Evolutionary conservation across 1,140 invertebrate species (phyloP), one percentile per base, ranked within the genome.

Genomic region (Diuraphis noxia): DNA sequence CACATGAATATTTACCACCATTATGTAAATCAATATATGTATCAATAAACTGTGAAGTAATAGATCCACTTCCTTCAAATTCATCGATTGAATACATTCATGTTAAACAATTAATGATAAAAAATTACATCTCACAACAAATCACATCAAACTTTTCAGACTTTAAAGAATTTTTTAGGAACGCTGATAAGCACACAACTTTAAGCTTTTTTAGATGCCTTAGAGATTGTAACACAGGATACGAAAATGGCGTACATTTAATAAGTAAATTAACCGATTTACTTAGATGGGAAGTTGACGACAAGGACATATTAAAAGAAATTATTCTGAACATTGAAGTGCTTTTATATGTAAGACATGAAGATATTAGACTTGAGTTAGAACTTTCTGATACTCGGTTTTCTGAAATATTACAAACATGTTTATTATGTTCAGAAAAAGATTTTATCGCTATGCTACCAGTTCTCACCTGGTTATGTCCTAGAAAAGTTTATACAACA

Each of bases 21-120:
- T 91, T 91, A 52, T 91, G 89, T 49, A 91, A 91, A 46, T 79
- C 89, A 49, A 52, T 91, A 30, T 91, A 91, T n/a, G 82, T 91
- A 49, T 91, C 89, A 46, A 82, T 91, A 36, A 91, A 91, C 30
- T 7, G 41, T 8, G 13, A 91, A n/a, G 34, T 91, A 30, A 49
- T 79, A 7, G 36, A 79, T 40, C 77, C 89, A 81, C 81, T 82
- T 91, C 89, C 89, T 82, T 49, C 34, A 49, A 40, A 82, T 36
- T 91, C 89, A 21, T 41, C 23, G 1, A 82, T 91, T 40, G 72
- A 34, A 8, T 23, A 81, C 25, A 38, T 34, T 52, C 41, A 38
- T n/a, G 89, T 91, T 4, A 91, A 49, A 91, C 10, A 52, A 19
- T 91, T 91, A 91, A 91, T 91, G 89, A 82, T 91, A 81, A 34